Evolutionary conservation across 2,888 invertebrate genomes (phyloP), one percentile per base, ranked within the genome.

Genomic region (Epiblema foenella): DNA sequence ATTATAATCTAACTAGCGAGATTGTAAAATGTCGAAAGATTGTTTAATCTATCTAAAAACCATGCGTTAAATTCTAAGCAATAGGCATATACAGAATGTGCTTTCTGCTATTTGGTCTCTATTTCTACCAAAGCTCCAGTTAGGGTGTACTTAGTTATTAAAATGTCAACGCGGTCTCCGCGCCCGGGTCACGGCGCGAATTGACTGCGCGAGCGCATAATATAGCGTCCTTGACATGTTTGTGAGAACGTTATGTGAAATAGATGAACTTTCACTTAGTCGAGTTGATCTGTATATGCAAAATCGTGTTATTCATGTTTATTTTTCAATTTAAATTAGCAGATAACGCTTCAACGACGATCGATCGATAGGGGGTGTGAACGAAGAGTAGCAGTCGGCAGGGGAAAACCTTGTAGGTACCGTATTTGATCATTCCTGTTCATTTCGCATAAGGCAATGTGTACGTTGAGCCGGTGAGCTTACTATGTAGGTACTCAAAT

Each of bases 171-270:
- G 18, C 60, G 68, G 54, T 46, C 68, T 54, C 54, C 46, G 46
- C 68, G 68, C 37, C 24, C 18, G 42, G 69, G 69, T 69, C 69
- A 65, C 58, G 64, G 64, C 42, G 58, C 64, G 69, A 69, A 64
- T 69, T 65, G 51, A 42, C 18, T 52, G 69, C 69, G 69, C 69
- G 9, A 24, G 69, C 69, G 69, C 69, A 69, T 62, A 68, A 68
- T 69, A 39, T 69, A 39, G 63, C 39, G 69, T 65, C 69, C 69
- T 69, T 69, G 69, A 69, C 69, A 69, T 64, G 64, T 69, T 69
- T 69, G 59, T 42, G 64, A 58, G 69, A 63, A 49, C 56, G 49
- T 18, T 60, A 46, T 46, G 51, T 56, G 54, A 46, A 69, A 52
- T 69, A 65, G 37, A 64, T 69, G 64, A 69, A 64, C 69, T 69